Evolutionary conservation across 30 jellyfish, hydroid and myxozoan genomes (phyloP).

Genomic region (Rhopilema esculentum): DNA sequence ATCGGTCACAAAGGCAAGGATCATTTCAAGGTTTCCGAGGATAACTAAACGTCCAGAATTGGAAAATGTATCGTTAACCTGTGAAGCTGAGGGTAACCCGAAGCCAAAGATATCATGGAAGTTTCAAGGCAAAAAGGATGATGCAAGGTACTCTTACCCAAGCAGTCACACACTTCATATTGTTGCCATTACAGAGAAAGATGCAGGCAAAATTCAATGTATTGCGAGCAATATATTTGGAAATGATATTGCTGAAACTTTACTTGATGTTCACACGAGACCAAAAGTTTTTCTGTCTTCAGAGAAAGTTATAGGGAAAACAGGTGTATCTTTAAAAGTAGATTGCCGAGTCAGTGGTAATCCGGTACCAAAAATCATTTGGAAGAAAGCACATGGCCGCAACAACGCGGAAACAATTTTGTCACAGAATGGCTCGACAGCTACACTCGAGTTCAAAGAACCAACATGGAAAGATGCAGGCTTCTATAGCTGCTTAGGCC

Average conservation of each 20-base stretch:
- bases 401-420: neutral
- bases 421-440: neutral
- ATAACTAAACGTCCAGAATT: neutral
- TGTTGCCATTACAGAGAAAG: neutral
- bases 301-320: neutral
- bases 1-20: neutral
- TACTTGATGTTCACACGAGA: neutral
- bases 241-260: neutral
- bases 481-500: conserved; percentile 46
- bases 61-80: neutral
- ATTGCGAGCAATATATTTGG: neutral
- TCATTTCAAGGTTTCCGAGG: neutral
- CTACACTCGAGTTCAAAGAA: conserved; percentile 7
- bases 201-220: neutral
- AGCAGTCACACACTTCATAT: neutral
- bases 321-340: neutral
- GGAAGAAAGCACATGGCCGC: neutral
- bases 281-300: neutral
- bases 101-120: neutral
- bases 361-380: neutral
- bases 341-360: neutral
- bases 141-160: neutral
- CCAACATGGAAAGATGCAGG: conserved; percentile 63
- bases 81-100: neutral
- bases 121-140: neutral